Evolutionary conservation across 30 jellyfish, hydroid and myxozoan species (phyloP).

Genomic region (Turritopsis dohrnii): DNA sequence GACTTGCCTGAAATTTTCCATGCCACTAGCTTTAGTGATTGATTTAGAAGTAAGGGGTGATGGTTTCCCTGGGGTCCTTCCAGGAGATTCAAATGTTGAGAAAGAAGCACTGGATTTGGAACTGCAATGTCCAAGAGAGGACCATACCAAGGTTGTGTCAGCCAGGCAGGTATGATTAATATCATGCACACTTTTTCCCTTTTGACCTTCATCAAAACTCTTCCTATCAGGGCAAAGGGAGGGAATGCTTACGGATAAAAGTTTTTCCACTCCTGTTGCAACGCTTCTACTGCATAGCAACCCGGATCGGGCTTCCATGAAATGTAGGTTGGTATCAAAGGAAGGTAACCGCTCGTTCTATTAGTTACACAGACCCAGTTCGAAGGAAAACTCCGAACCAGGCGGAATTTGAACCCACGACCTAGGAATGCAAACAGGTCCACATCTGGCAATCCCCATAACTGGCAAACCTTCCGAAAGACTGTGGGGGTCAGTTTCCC

Average conservation of each 20-base stretch:
- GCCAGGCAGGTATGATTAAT: slow-evolving; percentile 38
- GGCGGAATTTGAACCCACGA: too few species aligned
- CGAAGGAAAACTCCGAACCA: too few species aligned
- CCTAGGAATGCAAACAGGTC: slow-evolving; percentile 9
- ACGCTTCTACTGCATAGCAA: slow-evolving; percentile 13
- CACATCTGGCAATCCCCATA: neutral
- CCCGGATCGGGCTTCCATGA: slow-evolving; percentile 16
- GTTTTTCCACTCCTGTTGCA: neutral
- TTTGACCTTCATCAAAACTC: slow-evolving; percentile 10
- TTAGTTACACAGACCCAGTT: too few species aligned
- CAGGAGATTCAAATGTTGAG: neutral
- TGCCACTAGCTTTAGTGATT: slow-evolving; percentile 33
- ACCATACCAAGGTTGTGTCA: slow-evolving; percentile 30
- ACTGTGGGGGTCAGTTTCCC: neutral
- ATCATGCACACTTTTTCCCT: slow-evolving; percentile 12
- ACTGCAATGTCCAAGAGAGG: slow-evolving; percentile 15
- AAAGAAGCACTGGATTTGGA: slow-evolving; percentile 20
- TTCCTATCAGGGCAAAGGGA: slow-evolving; percentile 26
- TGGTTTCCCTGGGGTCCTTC: neutral
- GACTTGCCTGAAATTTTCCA: slow-evolving; percentile 41
- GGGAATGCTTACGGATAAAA: neutral
- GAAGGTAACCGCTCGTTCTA: too few species aligned
- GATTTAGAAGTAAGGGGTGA: slow-evolving; percentile 8
- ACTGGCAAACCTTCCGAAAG: neutral
- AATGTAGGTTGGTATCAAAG: slow-evolving; percentile 9